Evolutionary conservation across 1,140 invertebrate species (phyloP), one percentile per base, ranked within the genome.

Genomic region (Patella vulgata): DNA sequence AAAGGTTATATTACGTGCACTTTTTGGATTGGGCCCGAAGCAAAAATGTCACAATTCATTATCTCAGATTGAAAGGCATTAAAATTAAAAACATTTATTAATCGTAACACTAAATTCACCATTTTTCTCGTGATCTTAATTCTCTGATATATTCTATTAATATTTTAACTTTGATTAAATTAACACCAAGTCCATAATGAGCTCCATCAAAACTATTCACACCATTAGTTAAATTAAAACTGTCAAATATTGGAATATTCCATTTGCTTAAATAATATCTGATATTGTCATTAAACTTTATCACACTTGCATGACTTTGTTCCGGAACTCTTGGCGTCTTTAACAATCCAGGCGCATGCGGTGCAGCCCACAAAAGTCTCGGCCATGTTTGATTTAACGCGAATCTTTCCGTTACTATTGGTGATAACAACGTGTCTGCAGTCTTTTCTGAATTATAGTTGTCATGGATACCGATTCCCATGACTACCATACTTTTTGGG

Each of bases 201-300:
- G 46, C 48, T 2, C 67, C 67, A 31, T 69, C 62, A 55, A 62
- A 69, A 27, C 67, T 69, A 42, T 61, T 62, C 23, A 53, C 46
- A 2, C 55, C 59, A 9, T 61, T 30, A 0, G 67, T 69, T 44
- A 69, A 40, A 23, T 58, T 47, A 25, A 62, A 69, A 0, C 46
- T 58, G 42, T 69, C 59, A 19, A 69, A 69, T 1, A 65, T 47
- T 6, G 67, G 62, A 19, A 69, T 42, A 2, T 39, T 11, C 3
- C 23, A 28, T 17, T 6, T 27, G 0, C 8, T 40, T 12, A 69
- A 21, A 40, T 60, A 52, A 12, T 28, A 2, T 3, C 21, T 21
- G 3, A 65, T 53, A 12, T 44, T 40, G 2, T 21, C 19, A 33
- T 65, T 65, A 47, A 61, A 69, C 14, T 40, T 25, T 23, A 46